These are phyloP conservation scores for Ferrisia virgata DNA, from an alignment of 2,888 invertebrate genomes.

Conservation along the genomic window DNA sequence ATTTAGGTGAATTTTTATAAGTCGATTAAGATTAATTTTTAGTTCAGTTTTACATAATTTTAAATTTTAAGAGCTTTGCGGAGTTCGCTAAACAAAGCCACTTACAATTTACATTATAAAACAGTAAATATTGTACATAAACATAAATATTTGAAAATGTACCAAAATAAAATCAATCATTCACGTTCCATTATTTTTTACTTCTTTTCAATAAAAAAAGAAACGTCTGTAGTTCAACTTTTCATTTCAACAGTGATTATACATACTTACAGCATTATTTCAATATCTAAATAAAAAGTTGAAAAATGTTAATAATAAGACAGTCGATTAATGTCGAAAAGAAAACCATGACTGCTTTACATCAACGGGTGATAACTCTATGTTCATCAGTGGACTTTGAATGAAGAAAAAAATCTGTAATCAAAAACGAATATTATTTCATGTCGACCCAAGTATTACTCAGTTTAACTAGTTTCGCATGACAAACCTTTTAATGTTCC, in stretches of 20 bases:
- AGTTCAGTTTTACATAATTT: no score
- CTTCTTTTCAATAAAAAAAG: not conserved
- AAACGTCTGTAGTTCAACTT: not conserved
- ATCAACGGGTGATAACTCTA: not conserved
- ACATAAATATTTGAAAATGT: not conserved
- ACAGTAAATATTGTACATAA: no score
- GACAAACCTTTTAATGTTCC: constrained; percentile 34
- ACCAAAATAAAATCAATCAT: not conserved
- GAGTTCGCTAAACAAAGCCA: no score
- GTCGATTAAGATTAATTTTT: no score
- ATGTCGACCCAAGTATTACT: not conserved
- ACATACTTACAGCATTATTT: not conserved
- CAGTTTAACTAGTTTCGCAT: not conserved
- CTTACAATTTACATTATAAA: no score
- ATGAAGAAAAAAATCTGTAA: not conserved
- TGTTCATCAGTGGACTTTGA: not conserved
- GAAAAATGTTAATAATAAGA: not conserved
- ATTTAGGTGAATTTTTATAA: no score
- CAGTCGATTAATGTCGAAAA: not conserved
- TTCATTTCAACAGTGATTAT: not conserved
- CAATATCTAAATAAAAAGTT: not conserved
- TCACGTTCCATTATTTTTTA: not conserved
- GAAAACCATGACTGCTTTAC: not conserved
- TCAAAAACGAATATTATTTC: not conserved
- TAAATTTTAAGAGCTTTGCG: no score